Percentiles rank a stretch among this genome's conserved stretches.
Conservation (phyloP, 2,113 vertebrate species). For the Pteronura brasiliensis region DNA sequence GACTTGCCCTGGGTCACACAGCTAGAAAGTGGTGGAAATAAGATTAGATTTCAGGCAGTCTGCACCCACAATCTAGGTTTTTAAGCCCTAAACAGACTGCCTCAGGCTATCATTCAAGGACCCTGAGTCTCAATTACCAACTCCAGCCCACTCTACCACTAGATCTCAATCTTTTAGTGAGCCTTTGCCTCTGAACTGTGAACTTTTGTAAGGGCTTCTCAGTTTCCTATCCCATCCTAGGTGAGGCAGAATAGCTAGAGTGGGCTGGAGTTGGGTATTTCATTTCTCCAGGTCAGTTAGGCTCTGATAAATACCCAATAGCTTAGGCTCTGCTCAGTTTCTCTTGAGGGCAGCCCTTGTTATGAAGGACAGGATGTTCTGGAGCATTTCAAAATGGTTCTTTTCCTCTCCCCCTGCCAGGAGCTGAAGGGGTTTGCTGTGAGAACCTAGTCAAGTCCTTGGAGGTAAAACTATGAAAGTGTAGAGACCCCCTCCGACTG, state of each 20-base stretch:
- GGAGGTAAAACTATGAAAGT: not conserved
- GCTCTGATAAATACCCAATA: not conserved
- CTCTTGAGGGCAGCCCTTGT: not conserved
- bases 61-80: not conserved
- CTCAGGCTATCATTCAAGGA: not conserved
- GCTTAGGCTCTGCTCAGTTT: not conserved
- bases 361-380: not conserved
- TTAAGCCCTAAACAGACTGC: not conserved
- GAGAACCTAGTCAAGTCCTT: not conserved
- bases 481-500: too few species aligned
- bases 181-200: not conserved
- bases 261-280: not conserved
- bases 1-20: not conserved
- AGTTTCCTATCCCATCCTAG: not conserved
- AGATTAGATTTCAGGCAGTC: not conserved
- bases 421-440: not conserved
- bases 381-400: not conserved
- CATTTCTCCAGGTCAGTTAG: not conserved
- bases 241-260: not conserved
- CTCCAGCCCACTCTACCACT: not conserved
- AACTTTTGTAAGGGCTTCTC: not conserved
- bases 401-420: not conserved
- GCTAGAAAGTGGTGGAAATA: not conserved
- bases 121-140: not conserved
- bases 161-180: not conserved